A percentile compares a stretch with the other conserved stretches of the same genome.
Conservation (phyloP, 2,113 vertebrate species). For the Gymnorhina tibicen region DNA sequence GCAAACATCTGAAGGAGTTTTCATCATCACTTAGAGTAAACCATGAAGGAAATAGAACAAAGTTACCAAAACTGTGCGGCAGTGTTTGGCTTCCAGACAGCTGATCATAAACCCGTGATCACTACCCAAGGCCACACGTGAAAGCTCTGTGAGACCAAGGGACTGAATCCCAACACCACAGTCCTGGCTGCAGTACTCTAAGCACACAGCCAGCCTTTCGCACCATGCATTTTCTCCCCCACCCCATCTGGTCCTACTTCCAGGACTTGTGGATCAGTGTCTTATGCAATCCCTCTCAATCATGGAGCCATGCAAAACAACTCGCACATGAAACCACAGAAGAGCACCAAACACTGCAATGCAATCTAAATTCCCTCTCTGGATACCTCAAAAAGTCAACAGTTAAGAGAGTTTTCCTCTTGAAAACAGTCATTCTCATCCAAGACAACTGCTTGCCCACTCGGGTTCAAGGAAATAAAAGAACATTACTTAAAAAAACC, state of each 20-base stretch:
- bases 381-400: background rate
- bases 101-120: rapidly evolving
- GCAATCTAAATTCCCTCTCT: background rate
- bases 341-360: background rate
- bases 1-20: background rate
- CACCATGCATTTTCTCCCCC: background rate
- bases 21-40: background rate
- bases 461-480: background rate
- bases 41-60: background rate
- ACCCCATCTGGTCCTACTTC: background rate
- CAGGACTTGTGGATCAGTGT: background rate
- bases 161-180: rapidly evolving
- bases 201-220: background rate
- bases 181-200: background rate
- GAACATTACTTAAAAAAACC: background rate
- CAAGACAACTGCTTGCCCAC: background rate
- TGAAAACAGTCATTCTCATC: background rate
- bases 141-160: background rate
- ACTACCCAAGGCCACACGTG: background rate
- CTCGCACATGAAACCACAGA: background rate
- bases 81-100: background rate
- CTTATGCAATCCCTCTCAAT: background rate
- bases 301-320: background rate
- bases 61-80: background rate
- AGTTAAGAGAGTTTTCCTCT: background rate